Percentiles rank a stretch among this genome's conserved stretches.
Evolutionary conservation across 2,797 vertebrate genomes (phyloP).

Genomic region (Cyprinella venusta): DNA sequence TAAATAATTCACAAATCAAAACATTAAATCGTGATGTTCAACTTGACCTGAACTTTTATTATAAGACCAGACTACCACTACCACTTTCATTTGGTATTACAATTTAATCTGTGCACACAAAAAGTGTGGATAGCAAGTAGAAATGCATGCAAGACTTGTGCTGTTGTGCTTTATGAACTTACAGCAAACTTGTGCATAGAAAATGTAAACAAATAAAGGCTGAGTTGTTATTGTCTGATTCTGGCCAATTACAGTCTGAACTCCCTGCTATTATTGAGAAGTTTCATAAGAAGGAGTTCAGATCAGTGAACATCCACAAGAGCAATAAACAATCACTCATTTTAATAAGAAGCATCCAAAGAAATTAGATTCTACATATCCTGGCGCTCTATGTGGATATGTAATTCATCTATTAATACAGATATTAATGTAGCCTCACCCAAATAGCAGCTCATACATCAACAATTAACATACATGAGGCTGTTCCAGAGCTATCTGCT

Average conservation of each 20-base stretch:
- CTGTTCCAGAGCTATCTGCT: background rate
- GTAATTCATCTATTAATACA: background rate
- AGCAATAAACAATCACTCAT: conserved; percentile 3
- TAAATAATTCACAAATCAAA: background rate
- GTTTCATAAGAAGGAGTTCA: background rate
- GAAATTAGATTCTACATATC: background rate
- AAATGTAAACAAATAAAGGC: conserved; percentile 22
- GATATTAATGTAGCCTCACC: background rate
- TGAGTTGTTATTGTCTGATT: conserved; percentile 7
- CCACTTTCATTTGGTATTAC: conserved; percentile 1
- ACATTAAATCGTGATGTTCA: background rate
- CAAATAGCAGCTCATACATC: background rate
- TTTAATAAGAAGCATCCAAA: background rate
- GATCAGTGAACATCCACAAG: background rate
- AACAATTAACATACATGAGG: background rate
- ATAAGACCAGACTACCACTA: background rate
- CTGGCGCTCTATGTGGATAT: background rate
- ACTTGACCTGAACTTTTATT: background rate
- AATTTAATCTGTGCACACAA: conserved; percentile 7
- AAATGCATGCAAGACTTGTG: conserved; percentile 40
- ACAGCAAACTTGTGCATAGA: conserved; percentile 18
- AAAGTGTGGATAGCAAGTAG: conserved; percentile 36
- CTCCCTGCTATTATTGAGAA: background rate
- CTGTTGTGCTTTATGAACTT: conserved; percentile 35
- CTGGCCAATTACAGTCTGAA: conserved; percentile 19